These are phyloP conservation scores for Halocynthia roretzi DNA, from an alignment of 23 tunicate genomes.

Conservation along the genomic window DNA sequence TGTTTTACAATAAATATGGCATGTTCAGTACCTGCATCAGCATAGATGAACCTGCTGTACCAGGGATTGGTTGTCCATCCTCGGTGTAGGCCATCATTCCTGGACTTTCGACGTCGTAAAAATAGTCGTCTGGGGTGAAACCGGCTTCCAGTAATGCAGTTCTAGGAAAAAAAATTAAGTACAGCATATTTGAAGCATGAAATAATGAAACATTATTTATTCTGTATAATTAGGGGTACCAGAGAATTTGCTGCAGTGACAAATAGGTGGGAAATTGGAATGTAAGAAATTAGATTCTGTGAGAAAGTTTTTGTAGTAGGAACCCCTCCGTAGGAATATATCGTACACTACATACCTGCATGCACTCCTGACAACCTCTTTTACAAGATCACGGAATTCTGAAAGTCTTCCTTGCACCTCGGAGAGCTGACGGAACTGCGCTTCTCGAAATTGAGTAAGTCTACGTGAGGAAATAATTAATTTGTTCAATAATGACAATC, in stretches of 20 bases:
- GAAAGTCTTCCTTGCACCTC: constrained; percentile 69
- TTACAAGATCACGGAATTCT: constrained; percentile 84
- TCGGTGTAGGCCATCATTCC: constrained; percentile 50
- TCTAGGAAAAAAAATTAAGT: constrained; percentile 26
- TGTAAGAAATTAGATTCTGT: too few relatives aligned
- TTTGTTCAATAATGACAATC: background rate
- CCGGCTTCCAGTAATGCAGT: constrained; percentile 97
- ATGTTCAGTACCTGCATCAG: constrained; percentile 47
- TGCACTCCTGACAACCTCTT: constrained; percentile 93
- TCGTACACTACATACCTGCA: constrained; percentile 61
- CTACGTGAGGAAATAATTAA: background rate
- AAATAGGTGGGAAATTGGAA: too few relatives aligned
- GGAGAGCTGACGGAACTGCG: constrained; percentile 64
- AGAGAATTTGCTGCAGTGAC: too few relatives aligned
- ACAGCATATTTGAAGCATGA: too few relatives aligned
- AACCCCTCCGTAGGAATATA: too few relatives aligned
- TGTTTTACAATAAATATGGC: background rate
- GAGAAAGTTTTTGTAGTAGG: too few relatives aligned
- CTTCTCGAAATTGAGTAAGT: constrained; percentile 68
- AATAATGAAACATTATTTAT: too few relatives aligned
- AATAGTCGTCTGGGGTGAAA: constrained; percentile 95
- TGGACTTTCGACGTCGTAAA: constrained; percentile 81
- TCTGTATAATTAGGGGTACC: too few relatives aligned
- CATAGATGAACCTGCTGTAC: constrained; percentile 85
- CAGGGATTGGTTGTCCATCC: constrained; percentile 63